Evolutionary conservation across 2,113 vertebrate genomes (phyloP), one percentile per base, ranked within the genome.

Genomic region (Vulpes ferrilata): DNA sequence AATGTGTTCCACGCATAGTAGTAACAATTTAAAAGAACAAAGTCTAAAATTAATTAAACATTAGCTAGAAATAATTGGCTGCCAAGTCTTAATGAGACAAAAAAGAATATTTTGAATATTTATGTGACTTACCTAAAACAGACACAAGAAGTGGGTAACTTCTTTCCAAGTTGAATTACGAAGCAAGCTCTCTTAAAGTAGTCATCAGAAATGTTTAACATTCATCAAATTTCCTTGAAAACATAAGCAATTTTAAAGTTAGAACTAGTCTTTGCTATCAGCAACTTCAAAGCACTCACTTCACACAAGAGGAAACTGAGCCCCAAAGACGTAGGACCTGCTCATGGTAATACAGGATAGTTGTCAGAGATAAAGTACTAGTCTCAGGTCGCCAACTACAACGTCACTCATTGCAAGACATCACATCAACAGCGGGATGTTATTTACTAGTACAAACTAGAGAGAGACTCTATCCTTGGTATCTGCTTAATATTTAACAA

Each of bases 101-200:
- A 91, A 82, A 97, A 64, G 1, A 3, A 25, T n/a, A 85, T 73
- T 88, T 51, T 93, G 71, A 62, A 71, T 71, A 69, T 38, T 71
- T 90, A 23, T 95, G 22, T 35, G 57, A 27, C 87, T 97, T 85
- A 32, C 5, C 4, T 93, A 25, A 93, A 90, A 93, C 13, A 85
- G 82, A 88, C 15, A 76, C 19, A 86, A 67, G 30, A 89, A 92
- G 11, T 86, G 6, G 13, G 11, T 67, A 71, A 88, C 48, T 94
- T 91, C 16, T 53, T 83, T 79, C 3, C 25, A 91, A 64, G 38
- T 16, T 94, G 32, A 96, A 93, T 95, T 88, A 85, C 5, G 74
- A 88, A 86, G 15, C 23, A 92, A 93, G 25, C 5, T 91, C n/a
- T 73, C 32, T 89, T 67, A 25, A 53, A 53, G 9, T 30, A 67